A percentile compares a stretch with the other conserved stretches of the same genome.
Conservation (phyloP, 2,113 vertebrate genomes). For the Phoxinus phoxinus region DNA sequence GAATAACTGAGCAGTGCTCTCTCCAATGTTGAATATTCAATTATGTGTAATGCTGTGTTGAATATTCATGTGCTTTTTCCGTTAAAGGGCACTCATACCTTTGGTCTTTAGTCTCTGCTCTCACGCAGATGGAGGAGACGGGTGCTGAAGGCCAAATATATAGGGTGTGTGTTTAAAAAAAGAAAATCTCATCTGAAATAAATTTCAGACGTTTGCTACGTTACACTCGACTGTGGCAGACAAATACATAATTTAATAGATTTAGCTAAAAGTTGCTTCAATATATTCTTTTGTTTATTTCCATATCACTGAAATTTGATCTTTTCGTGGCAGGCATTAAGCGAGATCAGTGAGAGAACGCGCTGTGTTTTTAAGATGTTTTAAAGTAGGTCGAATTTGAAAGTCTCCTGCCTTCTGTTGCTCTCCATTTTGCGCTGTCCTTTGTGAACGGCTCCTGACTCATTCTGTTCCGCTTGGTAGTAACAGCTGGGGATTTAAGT, state of each 20-base stretch:
- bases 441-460: neutral
- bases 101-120: slow-evolving; percentile 5
- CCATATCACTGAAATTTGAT: neutral
- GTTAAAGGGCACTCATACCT: slow-evolving; percentile 44
- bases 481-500: neutral
- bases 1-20: slow-evolving; percentile 45
- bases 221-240: neutral
- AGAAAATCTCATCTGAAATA: too few species aligned
- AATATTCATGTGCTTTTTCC: slow-evolving; percentile 50
- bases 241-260: neutral
- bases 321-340: neutral
- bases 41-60: slow-evolving; percentile 30
- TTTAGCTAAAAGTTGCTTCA: neutral
- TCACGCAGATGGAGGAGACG: slow-evolving; percentile 20
- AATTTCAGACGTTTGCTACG: neutral
- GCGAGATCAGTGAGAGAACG: neutral
- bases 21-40: slow-evolving; percentile 50
- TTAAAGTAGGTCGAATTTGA: slow-evolving; percentile 1
- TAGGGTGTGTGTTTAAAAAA: neutral
- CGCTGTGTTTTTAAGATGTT: neutral
- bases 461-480: slow-evolving; percentile 7
- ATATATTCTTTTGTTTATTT: neutral
- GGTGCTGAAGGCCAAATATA: slow-evolving; percentile 12
- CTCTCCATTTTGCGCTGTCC: neutral
- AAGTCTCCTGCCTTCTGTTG: neutral